These are phyloP conservation scores for Griposia aprilina DNA, from an alignment of 2,888 invertebrate species.

Conservation along the genomic window DNA sequence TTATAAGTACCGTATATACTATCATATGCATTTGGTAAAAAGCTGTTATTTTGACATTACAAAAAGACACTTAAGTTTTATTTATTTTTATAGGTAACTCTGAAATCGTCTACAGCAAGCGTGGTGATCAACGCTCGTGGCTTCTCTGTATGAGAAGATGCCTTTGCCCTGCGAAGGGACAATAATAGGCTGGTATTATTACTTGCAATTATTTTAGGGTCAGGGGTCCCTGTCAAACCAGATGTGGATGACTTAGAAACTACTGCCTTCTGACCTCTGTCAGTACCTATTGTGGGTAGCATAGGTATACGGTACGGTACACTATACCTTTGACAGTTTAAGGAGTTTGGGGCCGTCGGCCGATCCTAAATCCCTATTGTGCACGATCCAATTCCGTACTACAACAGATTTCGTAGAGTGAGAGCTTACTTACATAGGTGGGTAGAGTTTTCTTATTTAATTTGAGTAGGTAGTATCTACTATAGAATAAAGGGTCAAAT, in stretches of 20 bases:
- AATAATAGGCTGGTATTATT: not conserved
- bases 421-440: not conserved
- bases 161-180: not conserved
- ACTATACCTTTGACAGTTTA: constrained; percentile 42
- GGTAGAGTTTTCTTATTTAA: constrained; percentile 3
- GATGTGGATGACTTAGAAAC: not conserved
- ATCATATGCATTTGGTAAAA: too few species aligned
- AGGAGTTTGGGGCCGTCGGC: constrained; percentile 10
- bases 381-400: constrained; percentile 46
- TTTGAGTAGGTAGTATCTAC: not conserved
- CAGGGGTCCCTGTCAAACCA: not conserved
- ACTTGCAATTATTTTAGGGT: not conserved
- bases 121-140: too few species aligned
- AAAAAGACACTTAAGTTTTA: too few species aligned
- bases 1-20: too few species aligned
- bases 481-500: not conserved
- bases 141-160: too few species aligned
- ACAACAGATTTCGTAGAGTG: constrained; percentile 38
- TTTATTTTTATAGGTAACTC: too few species aligned
- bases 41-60: too few species aligned
- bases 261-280: constrained; percentile 17
- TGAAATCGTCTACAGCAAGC: not conserved
- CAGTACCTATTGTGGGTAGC: not conserved
- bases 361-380: constrained; percentile 48
- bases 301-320: constrained; percentile 12